A percentile compares a stretch with the other conserved stretches of the same genome.
phyloP scores from a whole-genome alignment of 2,888 invertebrate genomes.

The Cryptophagus acutangulus region DNA sequence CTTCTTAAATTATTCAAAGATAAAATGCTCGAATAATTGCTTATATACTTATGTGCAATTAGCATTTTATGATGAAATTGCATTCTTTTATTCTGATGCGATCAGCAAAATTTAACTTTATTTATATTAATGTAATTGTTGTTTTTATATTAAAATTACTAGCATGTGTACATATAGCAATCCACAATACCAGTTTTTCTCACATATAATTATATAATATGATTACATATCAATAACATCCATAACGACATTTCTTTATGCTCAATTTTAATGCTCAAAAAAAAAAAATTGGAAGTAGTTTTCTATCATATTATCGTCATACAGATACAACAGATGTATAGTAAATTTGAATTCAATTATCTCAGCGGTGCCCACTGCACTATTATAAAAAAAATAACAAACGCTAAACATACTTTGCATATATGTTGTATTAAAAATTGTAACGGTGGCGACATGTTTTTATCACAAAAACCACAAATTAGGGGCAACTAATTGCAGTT shows the following conservation, averaged over 20 bases:
- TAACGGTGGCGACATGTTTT: slow-evolving; percentile 24
- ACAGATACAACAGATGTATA: too few species aligned
- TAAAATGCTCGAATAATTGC: slow-evolving; percentile 31
- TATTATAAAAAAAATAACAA: background rate
- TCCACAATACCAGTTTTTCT: too few species aligned
- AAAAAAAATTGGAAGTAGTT: too few species aligned
- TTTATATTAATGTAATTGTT: slow-evolving; percentile 3
- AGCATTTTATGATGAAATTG: slow-evolving; percentile 3
- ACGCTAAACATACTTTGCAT: too few species aligned
- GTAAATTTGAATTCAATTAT: background rate
- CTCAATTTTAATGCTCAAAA: too few species aligned
- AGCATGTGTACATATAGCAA: too few species aligned
- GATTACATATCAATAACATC: too few species aligned
- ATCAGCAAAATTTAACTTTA: slow-evolving; percentile 4
- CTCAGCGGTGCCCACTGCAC: too few species aligned
- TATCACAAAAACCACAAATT: slow-evolving; percentile 34
- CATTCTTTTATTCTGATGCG: background rate
- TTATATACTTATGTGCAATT: slow-evolving; percentile 11
- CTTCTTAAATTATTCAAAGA: slow-evolving; percentile 31
- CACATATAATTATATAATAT: too few species aligned
- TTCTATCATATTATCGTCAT: too few species aligned
- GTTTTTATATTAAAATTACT: too few species aligned
- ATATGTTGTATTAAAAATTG: slow-evolving; percentile 3
- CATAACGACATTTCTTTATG: too few species aligned
- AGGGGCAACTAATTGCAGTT: slow-evolving; percentile 35